A percentile compares a stretch with the other conserved stretches of the same genome.
Conservation (phyloP, 2,797 vertebrate species). For the Falco novaeseelandiae region DNA sequence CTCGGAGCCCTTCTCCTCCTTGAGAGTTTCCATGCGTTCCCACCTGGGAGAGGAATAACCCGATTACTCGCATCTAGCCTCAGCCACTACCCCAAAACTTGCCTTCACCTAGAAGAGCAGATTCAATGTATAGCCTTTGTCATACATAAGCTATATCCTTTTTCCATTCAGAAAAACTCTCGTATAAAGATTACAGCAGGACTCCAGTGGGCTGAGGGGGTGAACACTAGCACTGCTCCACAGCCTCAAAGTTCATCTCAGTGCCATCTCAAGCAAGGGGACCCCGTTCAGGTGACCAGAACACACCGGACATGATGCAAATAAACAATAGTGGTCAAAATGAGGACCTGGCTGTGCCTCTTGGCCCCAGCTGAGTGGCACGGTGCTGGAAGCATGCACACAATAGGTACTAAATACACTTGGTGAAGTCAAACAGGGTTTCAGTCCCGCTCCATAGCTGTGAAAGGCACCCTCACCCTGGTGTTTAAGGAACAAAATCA, state of each 20-base stretch:
- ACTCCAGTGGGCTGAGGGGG: background rate
- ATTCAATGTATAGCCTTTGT: background rate
- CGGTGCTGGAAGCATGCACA: background rate
- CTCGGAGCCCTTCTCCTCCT: constrained; percentile 84
- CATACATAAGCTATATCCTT: background rate
- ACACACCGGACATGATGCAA: background rate
- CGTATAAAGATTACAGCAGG: background rate
- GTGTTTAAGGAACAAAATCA: background rate
- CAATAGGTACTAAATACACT: background rate
- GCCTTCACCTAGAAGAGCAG: background rate
- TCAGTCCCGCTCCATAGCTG: background rate
- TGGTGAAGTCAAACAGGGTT: background rate
- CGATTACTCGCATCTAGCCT: background rate
- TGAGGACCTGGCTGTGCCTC: background rate
- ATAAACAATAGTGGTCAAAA: background rate
- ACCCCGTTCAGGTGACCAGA: background rate
- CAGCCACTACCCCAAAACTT: background rate
- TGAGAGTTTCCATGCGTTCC: constrained; percentile 83
- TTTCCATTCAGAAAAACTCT: background rate
- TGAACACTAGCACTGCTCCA: background rate
- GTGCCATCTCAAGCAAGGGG: background rate
- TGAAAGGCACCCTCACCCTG: background rate
- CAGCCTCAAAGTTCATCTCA: background rate
- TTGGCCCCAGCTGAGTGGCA: background rate
- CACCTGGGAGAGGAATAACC: constrained; percentile 76